Percentiles rank a stretch among this genome's conserved stretches.
Evolutionary conservation across 2,113 vertebrate genomes (phyloP).

Genomic region (Anguilla japonica): DNA sequence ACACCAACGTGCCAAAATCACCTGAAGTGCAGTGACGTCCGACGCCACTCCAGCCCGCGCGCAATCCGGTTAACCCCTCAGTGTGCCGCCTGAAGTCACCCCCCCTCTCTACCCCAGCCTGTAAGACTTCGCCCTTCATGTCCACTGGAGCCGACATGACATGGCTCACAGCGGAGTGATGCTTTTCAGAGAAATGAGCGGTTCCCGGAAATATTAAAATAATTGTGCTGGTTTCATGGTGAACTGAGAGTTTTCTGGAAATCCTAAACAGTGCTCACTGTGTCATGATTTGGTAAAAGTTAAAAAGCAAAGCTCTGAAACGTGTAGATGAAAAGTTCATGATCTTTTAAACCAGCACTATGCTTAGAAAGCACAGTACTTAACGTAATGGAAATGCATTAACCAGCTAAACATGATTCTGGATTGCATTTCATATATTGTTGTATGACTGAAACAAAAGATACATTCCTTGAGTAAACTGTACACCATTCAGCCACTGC

Average conservation of each 20-base stretch:
- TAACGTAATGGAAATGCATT: no score
- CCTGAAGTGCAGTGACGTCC: conserved; percentile 2
- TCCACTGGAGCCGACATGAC: background rate
- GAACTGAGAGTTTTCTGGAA: background rate
- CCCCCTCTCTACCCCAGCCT: background rate
- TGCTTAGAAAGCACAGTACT: no score
- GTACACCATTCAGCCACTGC: background rate
- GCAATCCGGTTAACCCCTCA: background rate
- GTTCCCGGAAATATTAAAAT: background rate
- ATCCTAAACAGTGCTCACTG: background rate
- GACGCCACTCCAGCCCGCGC: background rate
- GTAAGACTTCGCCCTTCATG: background rate
- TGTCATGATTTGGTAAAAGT: background rate
- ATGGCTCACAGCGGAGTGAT: background rate
- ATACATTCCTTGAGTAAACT: no score
- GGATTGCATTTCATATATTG: no score
- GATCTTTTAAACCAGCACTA: no score
- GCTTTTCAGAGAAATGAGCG: background rate
- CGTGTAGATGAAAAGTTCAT: background rate
- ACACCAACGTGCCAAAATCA: background rate
- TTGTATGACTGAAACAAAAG: no score
- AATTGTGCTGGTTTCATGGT: background rate
- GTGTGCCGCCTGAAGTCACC: background rate
- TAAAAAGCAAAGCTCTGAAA: conserved; percentile 2
- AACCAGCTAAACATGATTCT: no score